Conservation (phyloP, 2,113 vertebrate genomes). For the Tachysurus fulvidraco region DNA sequence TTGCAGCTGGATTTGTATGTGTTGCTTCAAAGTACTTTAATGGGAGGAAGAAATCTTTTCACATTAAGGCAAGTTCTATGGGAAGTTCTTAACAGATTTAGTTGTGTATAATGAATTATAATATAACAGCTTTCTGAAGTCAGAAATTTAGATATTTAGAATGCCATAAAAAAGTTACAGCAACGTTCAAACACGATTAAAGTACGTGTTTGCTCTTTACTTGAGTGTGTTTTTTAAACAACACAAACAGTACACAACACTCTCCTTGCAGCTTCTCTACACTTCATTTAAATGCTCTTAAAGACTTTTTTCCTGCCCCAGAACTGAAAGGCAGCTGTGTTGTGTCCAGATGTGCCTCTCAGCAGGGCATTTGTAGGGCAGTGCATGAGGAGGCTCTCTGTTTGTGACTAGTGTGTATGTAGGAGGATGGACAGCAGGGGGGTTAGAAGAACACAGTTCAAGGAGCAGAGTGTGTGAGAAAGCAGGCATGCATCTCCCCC, state of each 20-base stretch:
- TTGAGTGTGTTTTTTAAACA: background rate
- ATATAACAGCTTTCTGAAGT: background rate
- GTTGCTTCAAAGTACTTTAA: background rate
- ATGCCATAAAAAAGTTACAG: background rate
- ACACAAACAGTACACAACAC: background rate
- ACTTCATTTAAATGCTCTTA: constrained; percentile 9
- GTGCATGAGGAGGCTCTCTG: constrained; percentile 30
- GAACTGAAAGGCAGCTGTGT: constrained; percentile 46
- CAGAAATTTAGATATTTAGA: background rate
- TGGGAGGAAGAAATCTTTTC: background rate
- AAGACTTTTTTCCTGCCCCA: background rate
- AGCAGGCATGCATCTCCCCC: constrained; percentile 19
- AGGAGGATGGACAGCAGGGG: constrained; percentile 2
- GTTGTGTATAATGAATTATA: background rate
- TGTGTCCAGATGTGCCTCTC: constrained; percentile 54
- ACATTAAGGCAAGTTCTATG: background rate
- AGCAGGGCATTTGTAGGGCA: constrained; percentile 22
- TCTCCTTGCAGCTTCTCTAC: background rate
- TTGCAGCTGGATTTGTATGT: constrained; percentile 16
- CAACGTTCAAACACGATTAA: background rate
- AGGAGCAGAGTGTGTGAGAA: constrained; percentile 38
- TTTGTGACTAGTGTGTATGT: constrained; percentile 16
- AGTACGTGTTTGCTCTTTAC: background rate
- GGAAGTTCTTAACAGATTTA: background rate
- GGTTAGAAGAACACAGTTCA: constrained; percentile 17